phyloP scores from a whole-genome alignment of 2,888 invertebrate genomes.

The Cacoxenus indagator region DNA sequence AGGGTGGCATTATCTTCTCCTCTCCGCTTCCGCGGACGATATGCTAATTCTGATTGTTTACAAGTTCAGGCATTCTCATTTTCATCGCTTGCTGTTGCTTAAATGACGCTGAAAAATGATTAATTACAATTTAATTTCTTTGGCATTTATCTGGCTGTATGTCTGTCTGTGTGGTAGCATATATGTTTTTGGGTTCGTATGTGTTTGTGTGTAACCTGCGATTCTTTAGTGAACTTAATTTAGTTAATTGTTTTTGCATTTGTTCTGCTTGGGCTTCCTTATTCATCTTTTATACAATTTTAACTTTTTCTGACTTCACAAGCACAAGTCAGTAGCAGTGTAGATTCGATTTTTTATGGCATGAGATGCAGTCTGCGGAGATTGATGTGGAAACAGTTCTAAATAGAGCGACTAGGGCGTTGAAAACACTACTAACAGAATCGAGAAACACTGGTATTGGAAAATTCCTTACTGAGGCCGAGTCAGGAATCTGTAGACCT shows the following conservation, averaged over 20 bases:
- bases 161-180: neutral
- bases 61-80: neutral
- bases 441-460: too few relatives aligned
- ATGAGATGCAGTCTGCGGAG: too few relatives aligned
- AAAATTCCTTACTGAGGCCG: too few relatives aligned
- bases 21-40: slow-evolving; percentile 35
- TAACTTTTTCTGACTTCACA: neutral
- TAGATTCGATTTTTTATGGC: too few relatives aligned
- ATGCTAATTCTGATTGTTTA: neutral
- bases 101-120: slow-evolving; percentile 46
- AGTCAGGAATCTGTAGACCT: too few relatives aligned
- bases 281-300: neutral
- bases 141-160: slow-evolving; percentile 42
- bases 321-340: too few relatives aligned
- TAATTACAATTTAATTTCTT: slow-evolving; percentile 63
- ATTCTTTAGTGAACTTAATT: slow-evolving; percentile 23
- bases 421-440: too few relatives aligned
- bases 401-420: too few relatives aligned
- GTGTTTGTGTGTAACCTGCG: neutral
- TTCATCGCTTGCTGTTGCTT: slow-evolving; percentile 20
- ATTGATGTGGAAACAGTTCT: too few relatives aligned
- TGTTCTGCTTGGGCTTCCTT: slow-evolving; percentile 4
- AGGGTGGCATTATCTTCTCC: too few relatives aligned
- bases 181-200: neutral
- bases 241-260: slow-evolving; percentile 46